These are phyloP conservation scores for Odontocerum albicorne DNA, from an alignment of 2,888 invertebrate species.

Conservation along the genomic window DNA sequence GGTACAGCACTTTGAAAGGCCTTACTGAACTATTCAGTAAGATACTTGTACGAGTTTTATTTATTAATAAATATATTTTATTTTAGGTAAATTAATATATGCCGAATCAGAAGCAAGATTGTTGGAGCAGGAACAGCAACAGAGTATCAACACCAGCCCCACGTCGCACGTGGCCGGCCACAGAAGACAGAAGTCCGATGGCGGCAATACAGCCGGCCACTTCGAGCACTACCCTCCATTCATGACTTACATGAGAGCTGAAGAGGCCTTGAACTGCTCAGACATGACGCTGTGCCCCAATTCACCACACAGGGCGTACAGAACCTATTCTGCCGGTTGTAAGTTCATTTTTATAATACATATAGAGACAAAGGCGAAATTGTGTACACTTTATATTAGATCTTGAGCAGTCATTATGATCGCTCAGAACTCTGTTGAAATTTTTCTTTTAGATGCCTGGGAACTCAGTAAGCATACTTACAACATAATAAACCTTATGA, in stretches of 20 bases:
- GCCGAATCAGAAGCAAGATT: constrained; percentile 38
- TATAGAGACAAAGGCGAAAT: too few species aligned
- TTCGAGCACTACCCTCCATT: constrained; percentile 32
- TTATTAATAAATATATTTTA: not conserved
- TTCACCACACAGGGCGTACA: constrained; percentile 41
- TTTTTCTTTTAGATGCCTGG: too few species aligned
- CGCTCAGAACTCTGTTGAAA: too few species aligned
- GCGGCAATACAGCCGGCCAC: constrained; percentile 29
- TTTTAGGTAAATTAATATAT: constrained; percentile 30
- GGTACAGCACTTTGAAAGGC: too few species aligned
- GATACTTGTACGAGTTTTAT: too few species aligned
- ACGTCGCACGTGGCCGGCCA: constrained; percentile 28
- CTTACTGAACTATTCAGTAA: too few species aligned
- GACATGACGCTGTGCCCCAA: constrained; percentile 53
- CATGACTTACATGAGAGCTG: constrained; percentile 39
- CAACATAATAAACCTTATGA: too few species aligned
- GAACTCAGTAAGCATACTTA: too few species aligned
- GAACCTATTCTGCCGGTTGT: constrained; percentile 32
- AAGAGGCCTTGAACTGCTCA: constrained; percentile 42
- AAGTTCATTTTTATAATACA: too few species aligned
- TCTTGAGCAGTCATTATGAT: too few species aligned
- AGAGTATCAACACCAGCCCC: constrained; percentile 26
- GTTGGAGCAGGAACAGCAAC: constrained; percentile 48
- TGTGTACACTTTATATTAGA: too few species aligned
- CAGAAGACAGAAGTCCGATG: constrained; percentile 31